Conservation (phyloP, 2,888 invertebrate species). For the Hyposoter dolosus region DNA sequence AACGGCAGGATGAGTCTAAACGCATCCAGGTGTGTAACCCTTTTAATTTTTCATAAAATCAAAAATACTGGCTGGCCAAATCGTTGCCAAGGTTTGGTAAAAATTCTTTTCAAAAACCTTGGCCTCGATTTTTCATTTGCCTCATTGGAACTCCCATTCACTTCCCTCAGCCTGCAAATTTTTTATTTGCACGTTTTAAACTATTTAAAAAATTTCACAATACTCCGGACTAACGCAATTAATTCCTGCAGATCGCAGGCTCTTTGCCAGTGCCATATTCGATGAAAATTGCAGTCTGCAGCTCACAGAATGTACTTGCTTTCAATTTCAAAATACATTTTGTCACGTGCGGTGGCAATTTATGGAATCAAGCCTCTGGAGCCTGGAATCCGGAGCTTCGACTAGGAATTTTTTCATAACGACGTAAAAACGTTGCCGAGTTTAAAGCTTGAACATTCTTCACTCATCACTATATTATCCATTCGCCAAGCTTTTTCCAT, state of each 20-base stretch:
- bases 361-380: neutral
- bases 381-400: neutral
- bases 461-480: neutral
- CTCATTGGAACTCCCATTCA: neutral
- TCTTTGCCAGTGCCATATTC: neutral
- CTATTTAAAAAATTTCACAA: neutral
- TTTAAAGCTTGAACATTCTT: neutral
- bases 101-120: neutral
- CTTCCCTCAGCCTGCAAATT: neutral
- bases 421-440: neutral
- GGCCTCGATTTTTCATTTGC: neutral
- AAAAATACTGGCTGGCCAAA: neutral
- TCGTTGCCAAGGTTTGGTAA: neutral
- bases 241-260: neutral
- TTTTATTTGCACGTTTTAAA: neutral
- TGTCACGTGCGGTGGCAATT: neutral
- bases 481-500: neutral
- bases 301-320: neutral
- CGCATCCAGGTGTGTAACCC: slow-evolving; percentile 75
- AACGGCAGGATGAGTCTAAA: slow-evolving; percentile 79
- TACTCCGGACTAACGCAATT: neutral
- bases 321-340: neutral
- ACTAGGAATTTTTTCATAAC: neutral
- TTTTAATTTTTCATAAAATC: neutral
- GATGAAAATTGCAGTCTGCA: neutral